phyloP scores from a whole-genome alignment of 1,140 invertebrate genomes.

The Lepidurus apus region DNA sequence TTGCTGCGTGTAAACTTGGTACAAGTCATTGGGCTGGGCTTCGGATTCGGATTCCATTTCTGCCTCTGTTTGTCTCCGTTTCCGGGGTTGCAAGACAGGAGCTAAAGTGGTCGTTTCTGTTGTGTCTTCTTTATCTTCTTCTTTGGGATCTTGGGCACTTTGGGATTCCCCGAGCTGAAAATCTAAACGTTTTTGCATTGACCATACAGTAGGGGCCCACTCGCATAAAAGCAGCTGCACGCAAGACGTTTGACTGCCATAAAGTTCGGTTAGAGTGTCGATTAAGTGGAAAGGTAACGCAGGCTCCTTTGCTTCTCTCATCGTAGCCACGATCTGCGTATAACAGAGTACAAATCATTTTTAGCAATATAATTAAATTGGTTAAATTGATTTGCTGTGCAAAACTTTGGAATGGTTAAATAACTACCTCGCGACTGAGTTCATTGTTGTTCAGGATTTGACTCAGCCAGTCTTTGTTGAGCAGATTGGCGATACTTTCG shows the following conservation, averaged over 20 bases:
- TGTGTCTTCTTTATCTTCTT: neutral
- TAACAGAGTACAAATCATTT: neutral
- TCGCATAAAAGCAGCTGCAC: neutral
- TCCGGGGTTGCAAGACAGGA: neutral
- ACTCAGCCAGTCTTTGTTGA: neutral
- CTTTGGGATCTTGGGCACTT: neutral
- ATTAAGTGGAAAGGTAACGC: conserved; percentile 5
- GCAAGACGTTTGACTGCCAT: neutral
- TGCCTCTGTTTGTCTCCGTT: neutral
- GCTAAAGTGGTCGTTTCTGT: neutral
- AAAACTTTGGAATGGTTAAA: no score
- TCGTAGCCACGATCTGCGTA: neutral
- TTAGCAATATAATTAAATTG: neutral
- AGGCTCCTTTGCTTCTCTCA: neutral
- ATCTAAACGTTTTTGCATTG: neutral
- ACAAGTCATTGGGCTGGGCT: neutral
- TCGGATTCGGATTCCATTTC: neutral
- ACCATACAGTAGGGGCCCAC: neutral
- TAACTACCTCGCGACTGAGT: neutral
- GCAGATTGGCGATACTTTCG: neutral
- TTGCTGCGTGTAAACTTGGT: neutral
- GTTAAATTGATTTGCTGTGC: no score
- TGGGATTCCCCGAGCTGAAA: neutral
- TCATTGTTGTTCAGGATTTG: neutral
- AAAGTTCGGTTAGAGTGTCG: neutral